These are phyloP conservation scores for Chamaetylas fuelleborni DNA, from an alignment of 2,113 vertebrate genomes.

Conservation along the genomic window DNA sequence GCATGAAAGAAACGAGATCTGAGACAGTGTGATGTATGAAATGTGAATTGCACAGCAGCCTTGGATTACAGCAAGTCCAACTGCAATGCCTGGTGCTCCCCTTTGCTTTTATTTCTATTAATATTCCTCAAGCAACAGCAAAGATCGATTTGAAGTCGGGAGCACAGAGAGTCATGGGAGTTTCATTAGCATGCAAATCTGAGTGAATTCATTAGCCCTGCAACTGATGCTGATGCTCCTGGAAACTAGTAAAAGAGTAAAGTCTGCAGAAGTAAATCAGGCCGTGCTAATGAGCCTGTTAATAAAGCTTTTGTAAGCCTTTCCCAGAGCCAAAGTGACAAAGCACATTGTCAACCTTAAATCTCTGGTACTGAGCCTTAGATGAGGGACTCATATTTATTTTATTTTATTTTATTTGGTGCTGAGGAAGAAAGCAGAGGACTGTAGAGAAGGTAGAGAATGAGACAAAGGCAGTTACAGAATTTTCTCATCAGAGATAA, in stretches of 20 bases:
- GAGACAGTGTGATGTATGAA: neutral
- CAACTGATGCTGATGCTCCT: constrained; percentile 70
- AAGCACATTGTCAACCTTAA: constrained; percentile 39
- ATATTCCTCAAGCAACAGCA: constrained; percentile 66
- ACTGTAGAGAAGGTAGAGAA: constrained; percentile 15
- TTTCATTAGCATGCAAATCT: constrained; percentile 73
- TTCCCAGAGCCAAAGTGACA: constrained; percentile 62
- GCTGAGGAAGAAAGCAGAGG: neutral
- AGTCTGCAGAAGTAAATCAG: constrained; percentile 74
- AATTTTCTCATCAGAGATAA: constrained; percentile 44
- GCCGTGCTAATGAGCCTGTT: constrained; percentile 74
- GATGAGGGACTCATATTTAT: neutral
- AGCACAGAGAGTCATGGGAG: constrained; percentile 62
- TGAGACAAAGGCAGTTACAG: constrained; percentile 26
- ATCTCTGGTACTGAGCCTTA: constrained; percentile 8
- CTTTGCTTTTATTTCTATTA: constrained; percentile 67
- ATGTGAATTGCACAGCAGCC: constrained; percentile 31
- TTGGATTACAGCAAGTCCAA: constrained; percentile 22
- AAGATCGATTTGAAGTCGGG: constrained; percentile 65
- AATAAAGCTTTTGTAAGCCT: constrained; percentile 74
- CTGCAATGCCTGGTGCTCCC: constrained; percentile 3
- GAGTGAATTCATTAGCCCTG: constrained; percentile 70
- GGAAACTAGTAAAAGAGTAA: constrained; percentile 68
- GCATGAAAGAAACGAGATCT: constrained; percentile 42
- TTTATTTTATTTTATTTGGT: neutral